Evolutionary conservation across 2,888 invertebrate species (phyloP).

Genomic region (Cosmorhoe ocellata): DNA sequence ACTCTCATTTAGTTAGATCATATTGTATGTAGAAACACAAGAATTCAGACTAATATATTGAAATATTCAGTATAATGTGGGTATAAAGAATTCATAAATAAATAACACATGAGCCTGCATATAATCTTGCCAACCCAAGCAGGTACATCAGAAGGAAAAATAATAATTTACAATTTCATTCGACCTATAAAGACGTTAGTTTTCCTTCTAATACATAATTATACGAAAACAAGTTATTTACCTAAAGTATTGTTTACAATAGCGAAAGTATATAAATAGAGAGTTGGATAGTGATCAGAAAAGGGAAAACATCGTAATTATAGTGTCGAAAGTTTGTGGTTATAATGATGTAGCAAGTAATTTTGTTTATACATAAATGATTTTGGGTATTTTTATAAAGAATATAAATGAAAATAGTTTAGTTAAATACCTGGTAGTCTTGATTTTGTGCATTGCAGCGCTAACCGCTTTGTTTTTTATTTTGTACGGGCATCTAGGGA

Average conservation of each 20-base stretch:
- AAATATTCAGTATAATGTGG: no score
- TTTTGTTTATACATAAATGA: not conserved
- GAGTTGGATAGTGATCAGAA: not conserved
- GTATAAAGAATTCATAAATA: conserved; percentile 1
- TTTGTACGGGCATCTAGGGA: conserved; percentile 71
- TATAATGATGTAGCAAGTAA: conserved; percentile 64
- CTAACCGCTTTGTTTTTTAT: conserved; percentile 65
- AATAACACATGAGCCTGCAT: conserved; percentile 19
- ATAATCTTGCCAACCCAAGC: not conserved
- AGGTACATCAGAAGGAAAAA: not conserved
- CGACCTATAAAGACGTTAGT: not conserved
- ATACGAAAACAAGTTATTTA: no score
- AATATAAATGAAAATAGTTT: conserved; percentile 5
- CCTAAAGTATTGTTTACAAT: no score
- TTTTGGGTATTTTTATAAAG: conserved; percentile 4
- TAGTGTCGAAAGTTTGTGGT: conserved; percentile 44
- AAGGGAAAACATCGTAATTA: conserved; percentile 1
- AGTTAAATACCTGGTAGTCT: conserved; percentile 67
- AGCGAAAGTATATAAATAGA: no score
- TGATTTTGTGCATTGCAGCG: conserved; percentile 81
- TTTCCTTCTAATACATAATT: not conserved
- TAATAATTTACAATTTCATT: not conserved
- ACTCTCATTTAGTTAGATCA: no score
- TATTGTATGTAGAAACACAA: no score
- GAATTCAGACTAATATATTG: no score